Percentiles rank a stretch among this genome's conserved stretches.
Evolutionary conservation across 2,113 vertebrate genomes (phyloP).

Genomic region (Brachypteracias leptosomus): DNA sequence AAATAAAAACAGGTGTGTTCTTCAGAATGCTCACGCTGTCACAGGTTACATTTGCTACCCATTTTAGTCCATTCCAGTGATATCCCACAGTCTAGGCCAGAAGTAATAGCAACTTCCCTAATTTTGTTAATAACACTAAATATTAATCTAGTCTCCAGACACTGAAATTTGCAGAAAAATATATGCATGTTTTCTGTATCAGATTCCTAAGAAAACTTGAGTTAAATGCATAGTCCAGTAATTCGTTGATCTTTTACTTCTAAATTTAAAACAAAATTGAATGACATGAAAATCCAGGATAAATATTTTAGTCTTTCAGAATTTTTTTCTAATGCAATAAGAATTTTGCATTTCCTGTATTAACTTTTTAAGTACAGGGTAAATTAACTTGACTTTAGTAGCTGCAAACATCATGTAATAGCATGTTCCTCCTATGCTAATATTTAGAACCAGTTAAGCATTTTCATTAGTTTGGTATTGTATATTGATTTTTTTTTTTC

Average conservation of each 20-base stretch:
- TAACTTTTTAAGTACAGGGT: background rate
- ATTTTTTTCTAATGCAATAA: background rate
- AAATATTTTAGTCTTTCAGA: background rate
- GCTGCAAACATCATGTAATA: background rate
- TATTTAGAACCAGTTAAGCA: background rate
- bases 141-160: background rate
- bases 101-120: background rate
- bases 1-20: background rate
- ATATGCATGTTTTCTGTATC: background rate
- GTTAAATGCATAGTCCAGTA: background rate
- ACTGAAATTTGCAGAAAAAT: background rate
- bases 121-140: slow-evolving; percentile 30
- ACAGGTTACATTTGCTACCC: slow-evolving; percentile 3
- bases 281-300: background rate
- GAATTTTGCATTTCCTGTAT: background rate
- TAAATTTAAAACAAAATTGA: background rate
- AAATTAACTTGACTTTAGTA: background rate
- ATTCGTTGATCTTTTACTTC: background rate
- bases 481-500: background rate
- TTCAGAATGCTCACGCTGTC: background rate
- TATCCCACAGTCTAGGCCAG: background rate
- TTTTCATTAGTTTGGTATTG: background rate
- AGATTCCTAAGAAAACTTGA: background rate
- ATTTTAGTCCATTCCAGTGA: background rate
- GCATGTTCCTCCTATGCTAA: background rate